Base-by-base conservation (phyloP, 2,888 invertebrate genomes). In the Cephus pulcher region DNA sequence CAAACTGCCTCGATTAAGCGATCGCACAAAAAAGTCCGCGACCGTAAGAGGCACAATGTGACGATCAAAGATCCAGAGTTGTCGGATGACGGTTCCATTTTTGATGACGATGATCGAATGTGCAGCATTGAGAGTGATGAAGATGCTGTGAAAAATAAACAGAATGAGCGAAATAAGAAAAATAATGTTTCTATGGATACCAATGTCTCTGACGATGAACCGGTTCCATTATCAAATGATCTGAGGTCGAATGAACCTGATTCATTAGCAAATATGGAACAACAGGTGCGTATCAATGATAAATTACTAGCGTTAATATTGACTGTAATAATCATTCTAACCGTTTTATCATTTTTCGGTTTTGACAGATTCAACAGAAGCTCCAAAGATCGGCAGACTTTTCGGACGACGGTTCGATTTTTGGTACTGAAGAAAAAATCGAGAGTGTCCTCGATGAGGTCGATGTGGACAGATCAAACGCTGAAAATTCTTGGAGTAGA, bases 21-120 rank as follows among this genome's bases (percentile, higher is more conserved):
- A 37, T 89, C 88, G 3, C 88, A 89, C 69, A 86, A 87, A 40
- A 88, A 88, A 76, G 87, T 86, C 69, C 86, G 89, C 0, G 84
- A 86, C 4, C 81, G 81, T 23, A 82, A 82, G 30, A 82, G 77
- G 71, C 81, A 75, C 6, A 81, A 78, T 69, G 30, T 73, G 11
- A 74, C 79, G 32, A 34, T 80, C 68, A 34, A 78, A 6, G 82
- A 86, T 79, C 77, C 81, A 70, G 82, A 85, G 33, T 76, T 89
- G 34, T 90, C 90, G 4, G 88, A 90, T 70, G 89, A 89, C 79
- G 89, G 90, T 34, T 90, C 89, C 6, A 85, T 90, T 80, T 90
- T 90, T 77, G 87, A 85, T 11, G 88, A 87, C 3, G 83, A 84
- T 23, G 87, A 89, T 0, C 84, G 81, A 80, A 76, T 80, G 34